Percentiles rank a stretch among this genome's conserved stretches.
Conservation (phyloP, 37 sponge, comb jelly and placozoan genomes). For the Oopsacas minuta region DNA sequence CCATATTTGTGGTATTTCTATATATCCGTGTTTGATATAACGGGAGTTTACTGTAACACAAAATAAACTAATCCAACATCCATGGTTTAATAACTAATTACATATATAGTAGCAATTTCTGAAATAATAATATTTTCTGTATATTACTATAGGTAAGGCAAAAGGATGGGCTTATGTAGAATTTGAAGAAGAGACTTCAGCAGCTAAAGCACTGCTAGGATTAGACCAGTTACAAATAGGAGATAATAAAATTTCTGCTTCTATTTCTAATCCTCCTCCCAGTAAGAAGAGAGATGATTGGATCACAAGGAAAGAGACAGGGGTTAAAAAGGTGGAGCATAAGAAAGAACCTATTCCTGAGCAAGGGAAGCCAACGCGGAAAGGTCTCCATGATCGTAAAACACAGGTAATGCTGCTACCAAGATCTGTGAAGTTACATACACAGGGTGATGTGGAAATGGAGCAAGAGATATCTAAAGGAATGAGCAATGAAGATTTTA, state of each 20-base stretch:
- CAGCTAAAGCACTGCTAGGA: not conserved
- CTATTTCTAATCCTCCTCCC: not conserved
- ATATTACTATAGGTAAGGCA: not conserved
- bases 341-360: not conserved
- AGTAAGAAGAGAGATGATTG: constrained; percentile 4
- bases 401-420: not conserved
- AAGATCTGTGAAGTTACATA: not conserved
- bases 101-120: too few relatives aligned
- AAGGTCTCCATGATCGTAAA: not conserved
- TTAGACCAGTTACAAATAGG: not conserved
- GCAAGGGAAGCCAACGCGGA: not conserved
- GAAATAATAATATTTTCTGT: too few relatives aligned
- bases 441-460: not conserved
- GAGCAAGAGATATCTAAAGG: not conserved
- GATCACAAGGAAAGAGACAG: not conserved
- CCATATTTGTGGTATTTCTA: too few relatives aligned
- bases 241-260: not conserved
- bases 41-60: too few relatives aligned
- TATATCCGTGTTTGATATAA: too few relatives aligned
- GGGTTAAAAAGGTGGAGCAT: not conserved
- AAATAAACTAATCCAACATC: too few relatives aligned
- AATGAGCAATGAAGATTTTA: constrained; percentile 5
- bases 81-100: too few relatives aligned
- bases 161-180: constrained; percentile 15
- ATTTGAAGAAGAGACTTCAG: not conserved